Evolutionary conservation across 2,797 vertebrate genomes (phyloP).

Genomic region (Crenichthys baileyi): DNA sequence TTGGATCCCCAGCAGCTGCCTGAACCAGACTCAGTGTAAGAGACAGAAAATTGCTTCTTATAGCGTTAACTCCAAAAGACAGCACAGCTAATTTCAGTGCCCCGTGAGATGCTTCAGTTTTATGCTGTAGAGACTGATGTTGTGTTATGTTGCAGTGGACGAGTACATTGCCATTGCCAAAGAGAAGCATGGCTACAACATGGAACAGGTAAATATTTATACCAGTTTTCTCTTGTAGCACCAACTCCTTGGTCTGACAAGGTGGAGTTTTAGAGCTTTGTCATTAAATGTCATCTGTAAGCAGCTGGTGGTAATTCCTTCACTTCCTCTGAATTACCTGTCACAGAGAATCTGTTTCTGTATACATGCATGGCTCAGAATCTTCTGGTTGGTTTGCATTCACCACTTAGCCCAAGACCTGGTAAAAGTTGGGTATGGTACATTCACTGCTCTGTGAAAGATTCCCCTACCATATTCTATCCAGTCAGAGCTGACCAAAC

Average conservation of each 20-base stretch:
- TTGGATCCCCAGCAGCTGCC: constrained; percentile 92
- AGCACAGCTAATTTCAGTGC: not conserved
- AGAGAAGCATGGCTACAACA: constrained; percentile 97
- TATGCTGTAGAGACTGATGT: not conserved
- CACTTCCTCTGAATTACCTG: not conserved
- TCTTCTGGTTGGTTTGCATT: not conserved
- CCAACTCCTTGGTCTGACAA: not conserved
- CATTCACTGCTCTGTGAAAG: not conserved
- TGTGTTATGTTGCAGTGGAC: constrained; percentile 84
- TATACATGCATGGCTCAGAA: not conserved
- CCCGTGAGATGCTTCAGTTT: not conserved
- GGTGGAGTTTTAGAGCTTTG: not conserved
- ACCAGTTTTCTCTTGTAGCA: not conserved
- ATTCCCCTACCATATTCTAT: too few species aligned
- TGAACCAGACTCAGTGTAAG: constrained; percentile 91
- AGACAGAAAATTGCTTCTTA: not conserved
- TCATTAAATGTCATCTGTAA: not conserved
- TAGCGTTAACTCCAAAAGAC: too few species aligned
- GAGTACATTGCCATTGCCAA: constrained; percentile 96
- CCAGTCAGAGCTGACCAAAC: not conserved
- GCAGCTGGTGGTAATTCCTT: not conserved
- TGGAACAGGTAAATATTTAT: constrained; percentile 85
- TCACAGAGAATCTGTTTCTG: not conserved
- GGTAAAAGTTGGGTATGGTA: not conserved
- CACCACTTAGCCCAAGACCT: not conserved